Evolutionary conservation across 2,797 vertebrate species (phyloP).

Genomic region (Cuculus canorus): DNA sequence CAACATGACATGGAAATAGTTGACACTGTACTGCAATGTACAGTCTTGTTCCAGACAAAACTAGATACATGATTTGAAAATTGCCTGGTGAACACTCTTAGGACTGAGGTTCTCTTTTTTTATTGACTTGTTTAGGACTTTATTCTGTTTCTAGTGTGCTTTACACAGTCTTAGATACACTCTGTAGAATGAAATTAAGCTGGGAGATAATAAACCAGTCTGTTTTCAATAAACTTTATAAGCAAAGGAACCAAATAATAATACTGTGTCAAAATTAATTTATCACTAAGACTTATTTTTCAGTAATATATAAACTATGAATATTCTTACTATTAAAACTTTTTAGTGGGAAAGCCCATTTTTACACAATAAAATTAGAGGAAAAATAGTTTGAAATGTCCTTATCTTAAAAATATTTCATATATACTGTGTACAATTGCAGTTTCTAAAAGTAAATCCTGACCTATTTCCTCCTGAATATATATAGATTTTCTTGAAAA

Average conservation of each 20-base stretch:
- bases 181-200: neutral
- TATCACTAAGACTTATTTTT: neutral
- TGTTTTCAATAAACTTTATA: neutral
- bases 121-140: neutral
- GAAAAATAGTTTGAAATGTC: neutral
- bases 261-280: neutral
- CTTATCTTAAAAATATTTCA: neutral
- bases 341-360: neutral
- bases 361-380: neutral
- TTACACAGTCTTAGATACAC: neutral
- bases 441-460: neutral
- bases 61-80: conserved; percentile 32
- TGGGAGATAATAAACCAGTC: neutral
- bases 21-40: neutral
- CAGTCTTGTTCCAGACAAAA: conserved; percentile 31
- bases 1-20: neutral
- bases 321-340: neutral
- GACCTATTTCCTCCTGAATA: neutral
- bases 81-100: neutral
- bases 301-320: neutral
- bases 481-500: too few relatives aligned
- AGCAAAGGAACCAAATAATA: neutral
- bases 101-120: neutral
- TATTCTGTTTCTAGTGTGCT: neutral
- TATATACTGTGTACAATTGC: neutral